phyloP scores from a whole-genome alignment of 2,888 invertebrate genomes.

The Oegoconia quadripuncta region DNA sequence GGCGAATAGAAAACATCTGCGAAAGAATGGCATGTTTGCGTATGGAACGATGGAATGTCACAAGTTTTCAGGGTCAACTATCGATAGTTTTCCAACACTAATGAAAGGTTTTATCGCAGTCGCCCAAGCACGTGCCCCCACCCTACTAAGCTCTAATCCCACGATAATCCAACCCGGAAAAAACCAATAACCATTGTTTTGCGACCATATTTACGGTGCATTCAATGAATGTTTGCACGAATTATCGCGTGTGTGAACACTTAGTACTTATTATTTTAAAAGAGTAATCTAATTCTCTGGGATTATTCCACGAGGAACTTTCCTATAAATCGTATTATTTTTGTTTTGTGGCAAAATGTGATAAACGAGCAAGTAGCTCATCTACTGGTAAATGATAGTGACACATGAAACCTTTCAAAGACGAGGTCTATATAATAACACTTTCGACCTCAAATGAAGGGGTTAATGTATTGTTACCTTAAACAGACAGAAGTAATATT shows the following conservation, averaged over 20 bases:
- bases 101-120: slow-evolving; percentile 53
- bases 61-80: too few species aligned
- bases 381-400: too few species aligned
- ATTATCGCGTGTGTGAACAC: slow-evolving; percentile 54
- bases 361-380: too few species aligned
- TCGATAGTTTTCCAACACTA: too few species aligned
- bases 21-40: too few species aligned
- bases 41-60: too few species aligned
- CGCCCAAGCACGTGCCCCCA: slow-evolving; percentile 47
- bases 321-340: slow-evolving; percentile 26
- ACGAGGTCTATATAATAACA: too few species aligned
- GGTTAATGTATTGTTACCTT: too few species aligned
- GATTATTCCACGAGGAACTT: slow-evolving; percentile 39
- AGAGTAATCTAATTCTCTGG: slow-evolving; percentile 46
- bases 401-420: too few species aligned
- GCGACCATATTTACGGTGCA: slow-evolving; percentile 55
- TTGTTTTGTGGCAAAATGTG: slow-evolving; percentile 22
- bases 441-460: too few species aligned
- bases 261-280: slow-evolving; percentile 48
- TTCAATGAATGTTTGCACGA: slow-evolving; percentile 56
- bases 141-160: slow-evolving; percentile 51
- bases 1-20: too few species aligned
- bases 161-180: slow-evolving; percentile 70
- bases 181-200: slow-evolving; percentile 68
- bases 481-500: too few species aligned